Evolutionary conservation across 2,113 vertebrate species (phyloP).

Genomic region (Lontra canadensis): DNA sequence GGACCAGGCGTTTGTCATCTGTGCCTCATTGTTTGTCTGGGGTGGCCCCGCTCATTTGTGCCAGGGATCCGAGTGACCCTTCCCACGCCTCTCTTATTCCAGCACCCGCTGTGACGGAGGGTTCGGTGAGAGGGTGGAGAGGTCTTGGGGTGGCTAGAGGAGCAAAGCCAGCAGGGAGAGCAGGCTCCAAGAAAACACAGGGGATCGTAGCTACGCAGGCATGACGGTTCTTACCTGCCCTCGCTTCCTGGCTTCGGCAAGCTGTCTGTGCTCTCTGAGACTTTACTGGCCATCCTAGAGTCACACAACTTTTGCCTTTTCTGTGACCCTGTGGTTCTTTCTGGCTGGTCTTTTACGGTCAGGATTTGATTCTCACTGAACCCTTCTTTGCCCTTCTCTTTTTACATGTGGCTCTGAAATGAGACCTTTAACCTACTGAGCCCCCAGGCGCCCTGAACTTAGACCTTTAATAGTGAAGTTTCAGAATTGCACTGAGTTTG

Average conservation of each 20-base stretch:
- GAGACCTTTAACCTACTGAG: neutral
- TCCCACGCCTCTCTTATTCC: neutral
- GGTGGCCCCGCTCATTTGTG: rapidly evolving
- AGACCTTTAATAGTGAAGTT: neutral
- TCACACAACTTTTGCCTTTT: neutral
- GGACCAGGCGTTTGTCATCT: neutral
- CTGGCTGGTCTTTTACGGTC: neutral
- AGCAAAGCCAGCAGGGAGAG: neutral
- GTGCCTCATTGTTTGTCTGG: neutral
- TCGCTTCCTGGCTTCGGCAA: neutral
- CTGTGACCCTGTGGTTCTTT: neutral
- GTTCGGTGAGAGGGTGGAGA: neutral
- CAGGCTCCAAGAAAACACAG: neutral
- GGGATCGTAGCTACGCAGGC: neutral
- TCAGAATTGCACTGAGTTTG: neutral
- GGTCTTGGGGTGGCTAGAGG: neutral
- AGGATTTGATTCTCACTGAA: neutral
- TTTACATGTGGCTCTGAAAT: neutral
- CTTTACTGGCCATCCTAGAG: neutral
- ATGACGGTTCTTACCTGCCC: neutral
- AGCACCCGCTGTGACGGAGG: neutral
- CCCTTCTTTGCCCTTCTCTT: neutral
- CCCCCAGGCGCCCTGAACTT: neutral
- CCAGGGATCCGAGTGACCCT: neutral
- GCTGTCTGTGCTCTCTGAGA: neutral